phyloP scores from a whole-genome alignment of 2,113 vertebrate genomes.

The Varanus komodoensis region DNA sequence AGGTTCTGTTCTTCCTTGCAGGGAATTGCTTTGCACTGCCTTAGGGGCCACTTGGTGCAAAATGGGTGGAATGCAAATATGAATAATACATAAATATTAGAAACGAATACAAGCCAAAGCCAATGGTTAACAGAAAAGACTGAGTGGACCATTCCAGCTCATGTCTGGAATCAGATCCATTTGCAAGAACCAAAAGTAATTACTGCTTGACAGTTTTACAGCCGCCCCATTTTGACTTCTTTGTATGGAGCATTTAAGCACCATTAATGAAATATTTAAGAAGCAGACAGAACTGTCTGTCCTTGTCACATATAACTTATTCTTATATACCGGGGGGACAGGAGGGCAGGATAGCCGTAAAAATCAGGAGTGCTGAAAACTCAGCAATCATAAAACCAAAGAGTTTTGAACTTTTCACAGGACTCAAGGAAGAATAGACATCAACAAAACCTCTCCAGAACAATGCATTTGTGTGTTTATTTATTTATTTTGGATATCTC shows the following conservation, averaged over 20 bases:
- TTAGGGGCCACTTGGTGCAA: neutral
- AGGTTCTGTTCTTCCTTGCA: no score
- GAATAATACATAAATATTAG: neutral
- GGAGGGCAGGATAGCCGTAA: neutral
- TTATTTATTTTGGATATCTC: no score
- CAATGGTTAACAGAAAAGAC: neutral
- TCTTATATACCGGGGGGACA: neutral
- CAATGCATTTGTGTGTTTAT: no score
- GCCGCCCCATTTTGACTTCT: accelerated
- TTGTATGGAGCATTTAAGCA: neutral
- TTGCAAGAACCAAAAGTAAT: neutral
- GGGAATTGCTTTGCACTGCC: neutral
- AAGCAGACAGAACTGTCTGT: neutral
- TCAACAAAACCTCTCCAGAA: neutral
- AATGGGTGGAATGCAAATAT: conserved; percentile 16
- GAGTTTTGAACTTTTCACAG: neutral
- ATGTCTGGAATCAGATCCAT: neutral
- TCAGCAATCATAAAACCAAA: neutral
- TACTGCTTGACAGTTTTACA: neutral
- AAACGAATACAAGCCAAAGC: conserved; percentile 16
- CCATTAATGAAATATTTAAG: neutral
- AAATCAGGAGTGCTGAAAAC: neutral
- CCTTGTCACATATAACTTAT: neutral
- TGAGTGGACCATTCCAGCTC: neutral
- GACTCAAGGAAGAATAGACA: neutral